phyloP scores from a whole-genome alignment of 2,113 vertebrate species.

The Perca flavescens region DNA sequence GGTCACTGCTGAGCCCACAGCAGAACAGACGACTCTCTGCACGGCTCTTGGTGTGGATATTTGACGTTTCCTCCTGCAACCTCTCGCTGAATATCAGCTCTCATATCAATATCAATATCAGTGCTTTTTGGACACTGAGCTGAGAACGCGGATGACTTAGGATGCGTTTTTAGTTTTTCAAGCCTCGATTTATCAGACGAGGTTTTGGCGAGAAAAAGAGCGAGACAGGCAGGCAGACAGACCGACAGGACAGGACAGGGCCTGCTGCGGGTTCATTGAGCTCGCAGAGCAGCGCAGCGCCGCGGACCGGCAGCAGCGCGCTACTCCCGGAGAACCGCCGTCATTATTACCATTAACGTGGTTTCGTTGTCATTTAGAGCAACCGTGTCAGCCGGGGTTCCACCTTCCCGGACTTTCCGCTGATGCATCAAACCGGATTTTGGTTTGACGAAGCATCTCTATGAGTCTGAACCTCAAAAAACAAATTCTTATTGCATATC shows the following conservation, averaged over 20 bases:
- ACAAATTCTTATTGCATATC: not conserved
- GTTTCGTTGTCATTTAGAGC: conserved; percentile 4
- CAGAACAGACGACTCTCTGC: not conserved
- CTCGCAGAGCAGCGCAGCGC: conserved; percentile 72
- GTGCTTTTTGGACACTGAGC: too few relatives aligned
- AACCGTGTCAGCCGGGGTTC: not conserved
- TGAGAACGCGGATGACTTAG: not conserved
- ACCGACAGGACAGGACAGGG: conserved; percentile 50
- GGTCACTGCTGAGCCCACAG: not conserved
- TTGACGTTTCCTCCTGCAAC: not conserved
- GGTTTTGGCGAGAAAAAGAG: not conserved
- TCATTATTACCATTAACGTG: not conserved
- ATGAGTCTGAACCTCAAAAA: not conserved
- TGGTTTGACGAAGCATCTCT: not conserved
- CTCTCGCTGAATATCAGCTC: not conserved
- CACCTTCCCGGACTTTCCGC: not conserved
- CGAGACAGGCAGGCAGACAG: conserved; percentile 8
- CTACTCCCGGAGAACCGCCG: not conserved
- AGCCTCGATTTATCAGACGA: not conserved
- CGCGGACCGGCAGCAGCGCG: conserved; percentile 27
- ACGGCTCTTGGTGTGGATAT: not conserved
- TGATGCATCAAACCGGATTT: not conserved
- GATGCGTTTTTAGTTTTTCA: not conserved
- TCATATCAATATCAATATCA: too few relatives aligned
- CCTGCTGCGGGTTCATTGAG: conserved; percentile 46